Evolutionary conservation across 2,113 vertebrate species (phyloP), one percentile per base, ranked within the genome.

Genomic region (Phylloscopus whistleri): DNA sequence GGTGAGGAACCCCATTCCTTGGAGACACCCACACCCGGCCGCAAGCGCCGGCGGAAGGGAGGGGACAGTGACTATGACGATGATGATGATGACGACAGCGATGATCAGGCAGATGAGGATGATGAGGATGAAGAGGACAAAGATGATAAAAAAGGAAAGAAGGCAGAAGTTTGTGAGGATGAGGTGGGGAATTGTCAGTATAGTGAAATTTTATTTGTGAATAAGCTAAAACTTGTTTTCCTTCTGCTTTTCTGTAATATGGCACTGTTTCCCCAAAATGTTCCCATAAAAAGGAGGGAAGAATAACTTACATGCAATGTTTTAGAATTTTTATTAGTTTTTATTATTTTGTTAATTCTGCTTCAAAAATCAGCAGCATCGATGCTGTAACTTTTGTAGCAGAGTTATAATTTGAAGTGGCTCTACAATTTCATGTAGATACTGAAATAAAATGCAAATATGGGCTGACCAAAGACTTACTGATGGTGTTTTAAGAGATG

Each of bases 81-180:
- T 0, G 99, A 99, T 0, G 99, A 99, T 0, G 99, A 98, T 0
- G 98, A 98, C 0, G 98, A 99, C 3, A 99, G 99, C 1, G 99
- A 99, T 93, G 99, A 98, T 43, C 98, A 98, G 84, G 99, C 98
- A 4, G 99, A 99, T 58, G 99, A 99, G 27, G 98, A 99, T 5
- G 99, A 99, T 4, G 99, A 99, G 1, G 99, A 99, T 1, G 99
- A 99, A 28, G 98, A 98, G 39, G 98, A 98, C 68, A 99, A 99
- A 90, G 99, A 99, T 35, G 98, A 98, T 46, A 99, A 98, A 95
- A 99, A 98, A 93, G 98, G 97, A 81, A 99, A 98, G 96, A 99
- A 99, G 97, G 73, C 97, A 9, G 99, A 99, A 91, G 97, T 97
- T 44, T 99, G 98, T 96, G 99, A 99, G 52, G 99, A 99, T 73